phyloP scores from a whole-genome alignment of 2,113 vertebrate genomes.

The Micronycteris hirsuta region DNA sequence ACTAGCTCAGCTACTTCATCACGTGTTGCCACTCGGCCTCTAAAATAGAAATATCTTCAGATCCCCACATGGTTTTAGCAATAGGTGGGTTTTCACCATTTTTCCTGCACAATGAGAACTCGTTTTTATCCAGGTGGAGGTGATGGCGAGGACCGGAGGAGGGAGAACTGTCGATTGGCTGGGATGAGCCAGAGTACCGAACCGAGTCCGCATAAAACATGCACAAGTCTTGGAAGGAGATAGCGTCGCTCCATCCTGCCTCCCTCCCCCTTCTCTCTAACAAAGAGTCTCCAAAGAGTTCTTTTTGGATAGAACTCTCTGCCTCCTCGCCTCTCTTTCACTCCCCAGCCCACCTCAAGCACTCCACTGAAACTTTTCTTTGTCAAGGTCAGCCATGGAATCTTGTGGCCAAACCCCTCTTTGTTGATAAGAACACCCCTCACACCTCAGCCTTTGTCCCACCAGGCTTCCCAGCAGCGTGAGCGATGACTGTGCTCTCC shows the following conservation, averaged over 20 bases:
- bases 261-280: not conserved
- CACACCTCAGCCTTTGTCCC: not conserved
- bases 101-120: not conserved
- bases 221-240: not conserved
- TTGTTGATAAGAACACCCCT: not conserved
- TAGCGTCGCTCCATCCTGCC: not conserved
- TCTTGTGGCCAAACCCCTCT: not conserved
- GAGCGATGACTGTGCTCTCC: rapidly evolving
- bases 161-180: not conserved
- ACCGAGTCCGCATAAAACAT: not conserved
- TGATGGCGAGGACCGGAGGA: not conserved
- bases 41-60: not conserved
- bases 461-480: not conserved
- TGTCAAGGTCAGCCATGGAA: not conserved
- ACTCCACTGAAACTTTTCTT: not conserved
- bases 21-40: not conserved
- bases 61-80: not conserved
- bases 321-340: not conserved
- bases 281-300: not conserved
- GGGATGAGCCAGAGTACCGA: not conserved
- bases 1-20: not conserved
- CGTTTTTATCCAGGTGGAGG: not conserved
- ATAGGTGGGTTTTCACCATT: not conserved
- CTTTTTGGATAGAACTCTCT: not conserved
- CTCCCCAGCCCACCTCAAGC: not conserved